Conservation (phyloP, 2,113 vertebrate species). For the Platysternon megacephalum region DNA sequence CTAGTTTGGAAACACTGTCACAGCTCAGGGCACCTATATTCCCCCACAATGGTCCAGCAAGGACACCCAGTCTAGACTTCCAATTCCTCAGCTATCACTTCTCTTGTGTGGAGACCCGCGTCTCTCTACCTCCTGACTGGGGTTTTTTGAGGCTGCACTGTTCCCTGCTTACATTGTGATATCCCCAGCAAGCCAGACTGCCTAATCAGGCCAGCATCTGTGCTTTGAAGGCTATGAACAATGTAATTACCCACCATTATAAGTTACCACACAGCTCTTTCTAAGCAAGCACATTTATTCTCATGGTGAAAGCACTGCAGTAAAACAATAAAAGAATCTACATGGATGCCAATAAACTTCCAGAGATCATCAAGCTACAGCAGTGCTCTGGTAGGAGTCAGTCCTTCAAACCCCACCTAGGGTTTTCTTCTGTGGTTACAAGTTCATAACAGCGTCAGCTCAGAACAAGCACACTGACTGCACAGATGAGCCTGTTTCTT, state of each 20-base stretch:
- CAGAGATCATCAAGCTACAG: background rate
- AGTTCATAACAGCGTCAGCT: background rate
- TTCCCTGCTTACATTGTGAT: background rate
- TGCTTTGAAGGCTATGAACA: background rate
- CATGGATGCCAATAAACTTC: background rate
- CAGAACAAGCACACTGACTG: background rate
- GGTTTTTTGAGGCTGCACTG: background rate
- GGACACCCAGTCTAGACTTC: background rate
- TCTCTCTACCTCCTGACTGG: background rate
- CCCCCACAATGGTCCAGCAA: background rate
- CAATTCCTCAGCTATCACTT: background rate
- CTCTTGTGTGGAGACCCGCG: background rate
- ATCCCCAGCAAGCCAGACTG: background rate
- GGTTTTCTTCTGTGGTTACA: no score
- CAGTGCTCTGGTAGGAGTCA: no score
- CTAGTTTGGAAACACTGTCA: background rate
- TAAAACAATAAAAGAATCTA: background rate
- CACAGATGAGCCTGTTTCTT: background rate
- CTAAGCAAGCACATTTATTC: background rate
- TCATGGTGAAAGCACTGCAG: background rate
- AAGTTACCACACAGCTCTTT: background rate
- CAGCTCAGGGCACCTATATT: background rate
- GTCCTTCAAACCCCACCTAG: no score
- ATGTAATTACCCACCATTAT: background rate
- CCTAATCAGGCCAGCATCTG: background rate